Evolutionary conservation across 1,140 invertebrate genomes (phyloP).

Genomic region (Drosophila elegans): DNA sequence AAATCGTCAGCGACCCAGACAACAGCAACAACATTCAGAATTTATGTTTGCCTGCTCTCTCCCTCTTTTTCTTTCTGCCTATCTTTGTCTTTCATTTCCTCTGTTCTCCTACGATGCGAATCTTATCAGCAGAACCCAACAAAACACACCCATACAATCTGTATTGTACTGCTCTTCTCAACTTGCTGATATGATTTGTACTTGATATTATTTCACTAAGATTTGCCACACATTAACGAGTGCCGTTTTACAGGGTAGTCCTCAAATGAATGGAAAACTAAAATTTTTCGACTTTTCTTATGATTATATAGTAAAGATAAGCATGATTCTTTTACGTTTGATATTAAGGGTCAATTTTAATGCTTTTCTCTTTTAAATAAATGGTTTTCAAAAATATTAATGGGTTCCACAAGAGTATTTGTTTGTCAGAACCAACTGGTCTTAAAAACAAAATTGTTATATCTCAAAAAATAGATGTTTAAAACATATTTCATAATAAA

Average conservation of each 20-base stretch:
- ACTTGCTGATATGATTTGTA: constrained; percentile 49
- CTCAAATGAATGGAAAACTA: no score
- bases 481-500: no score
- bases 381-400: no score
- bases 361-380: no score
- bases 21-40: constrained; percentile 57
- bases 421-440: no score
- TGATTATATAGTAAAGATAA: no score
- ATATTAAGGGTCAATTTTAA: no score
- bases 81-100: constrained; percentile 16
- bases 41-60: constrained; percentile 58
- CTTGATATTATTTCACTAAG: constrained; percentile 24
- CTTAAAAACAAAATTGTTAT: no score
- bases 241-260: background rate
- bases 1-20: constrained; percentile 67
- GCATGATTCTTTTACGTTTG: no score
- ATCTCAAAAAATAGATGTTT: no score
- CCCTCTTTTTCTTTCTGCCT: constrained; percentile 1
- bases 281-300: no score
- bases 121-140: constrained; percentile 42
- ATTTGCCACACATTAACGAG: background rate
- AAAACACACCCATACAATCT: constrained; percentile 1
- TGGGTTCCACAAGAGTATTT: no score
- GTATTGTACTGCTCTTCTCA: constrained; percentile 8
- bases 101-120: constrained; percentile 37